Evolutionary conservation across 2,888 invertebrate species (phyloP).

Genomic region (Magallana nippona): DNA sequence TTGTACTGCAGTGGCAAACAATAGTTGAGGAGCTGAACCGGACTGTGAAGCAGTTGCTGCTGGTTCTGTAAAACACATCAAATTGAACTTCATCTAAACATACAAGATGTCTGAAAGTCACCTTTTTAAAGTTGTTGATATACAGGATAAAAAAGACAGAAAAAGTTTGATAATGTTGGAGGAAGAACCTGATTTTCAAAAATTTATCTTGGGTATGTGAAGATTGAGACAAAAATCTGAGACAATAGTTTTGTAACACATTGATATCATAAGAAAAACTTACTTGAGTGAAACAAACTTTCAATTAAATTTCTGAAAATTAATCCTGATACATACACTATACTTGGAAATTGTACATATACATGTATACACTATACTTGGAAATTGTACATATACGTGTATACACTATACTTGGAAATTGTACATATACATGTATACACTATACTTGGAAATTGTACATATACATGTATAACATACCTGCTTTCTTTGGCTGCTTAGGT

Average conservation of each 20-base stretch:
- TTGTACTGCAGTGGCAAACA: constrained; percentile 73
- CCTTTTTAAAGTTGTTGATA: no score
- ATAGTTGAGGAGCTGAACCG: constrained; percentile 63
- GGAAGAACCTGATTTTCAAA: background rate
- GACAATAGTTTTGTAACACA: no score
- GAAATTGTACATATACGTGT: no score
- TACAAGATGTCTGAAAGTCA: no score
- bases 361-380: background rate
- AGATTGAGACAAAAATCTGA: no score
- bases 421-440: background rate
- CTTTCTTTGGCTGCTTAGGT: constrained; percentile 78
- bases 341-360: no score
- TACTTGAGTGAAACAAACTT: background rate
- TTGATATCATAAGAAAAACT: no score
- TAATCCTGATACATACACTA: background rate
- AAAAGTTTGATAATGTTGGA: background rate
- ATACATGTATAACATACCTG: constrained; percentile 61
- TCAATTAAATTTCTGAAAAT: background rate
- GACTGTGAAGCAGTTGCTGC: constrained; percentile 46
- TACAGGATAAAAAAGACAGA: background rate
- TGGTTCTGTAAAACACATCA: background rate
- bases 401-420: background rate
- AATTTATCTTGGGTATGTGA: background rate
- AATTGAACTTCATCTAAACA: no score
- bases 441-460: no score